Evolutionary conservation across 1,140 invertebrate species (phyloP).

Genomic region (Bradynema listronoti): DNA sequence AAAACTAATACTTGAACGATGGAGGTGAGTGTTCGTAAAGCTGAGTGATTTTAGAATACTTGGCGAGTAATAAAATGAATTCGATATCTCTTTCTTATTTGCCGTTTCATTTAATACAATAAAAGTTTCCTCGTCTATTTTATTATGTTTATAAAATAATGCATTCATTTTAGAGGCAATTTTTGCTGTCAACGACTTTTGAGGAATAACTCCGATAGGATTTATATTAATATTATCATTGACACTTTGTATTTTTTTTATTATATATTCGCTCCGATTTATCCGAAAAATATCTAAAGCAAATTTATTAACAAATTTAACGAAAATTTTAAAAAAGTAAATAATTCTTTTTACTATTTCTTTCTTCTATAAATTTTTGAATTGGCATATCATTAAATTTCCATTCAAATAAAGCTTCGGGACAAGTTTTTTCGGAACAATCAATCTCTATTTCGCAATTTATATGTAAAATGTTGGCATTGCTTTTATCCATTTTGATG

Average conservation of each 20-base stretch:
- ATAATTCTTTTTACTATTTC: too few relatives aligned
- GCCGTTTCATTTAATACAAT: not conserved
- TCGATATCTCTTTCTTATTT: too few relatives aligned
- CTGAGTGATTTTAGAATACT: not conserved
- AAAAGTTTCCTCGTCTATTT: not conserved
- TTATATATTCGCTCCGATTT: not conserved
- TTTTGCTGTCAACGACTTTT: not conserved
- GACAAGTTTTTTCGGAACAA: slow-evolving; percentile 22
- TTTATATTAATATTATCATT: not conserved
- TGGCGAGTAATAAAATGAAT: not conserved
- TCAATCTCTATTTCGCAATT: slow-evolving; percentile 38
- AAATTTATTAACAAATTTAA: not conserved
- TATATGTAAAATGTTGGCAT: not conserved
- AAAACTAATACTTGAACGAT: not conserved
- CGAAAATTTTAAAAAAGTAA: too few relatives aligned
- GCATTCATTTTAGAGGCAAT: too few relatives aligned
- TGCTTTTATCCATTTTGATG: not conserved
- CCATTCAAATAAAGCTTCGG: slow-evolving; percentile 41
- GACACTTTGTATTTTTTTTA: not conserved
- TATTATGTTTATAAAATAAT: too few relatives aligned
- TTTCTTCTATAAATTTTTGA: slow-evolving; percentile 6
- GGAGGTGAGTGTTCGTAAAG: not conserved
- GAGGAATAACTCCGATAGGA: not conserved
- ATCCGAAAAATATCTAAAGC: not conserved
- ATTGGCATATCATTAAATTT: slow-evolving; percentile 32